Conservation (phyloP, 2,888 invertebrate species). For the Helobdella robusta region DNA sequence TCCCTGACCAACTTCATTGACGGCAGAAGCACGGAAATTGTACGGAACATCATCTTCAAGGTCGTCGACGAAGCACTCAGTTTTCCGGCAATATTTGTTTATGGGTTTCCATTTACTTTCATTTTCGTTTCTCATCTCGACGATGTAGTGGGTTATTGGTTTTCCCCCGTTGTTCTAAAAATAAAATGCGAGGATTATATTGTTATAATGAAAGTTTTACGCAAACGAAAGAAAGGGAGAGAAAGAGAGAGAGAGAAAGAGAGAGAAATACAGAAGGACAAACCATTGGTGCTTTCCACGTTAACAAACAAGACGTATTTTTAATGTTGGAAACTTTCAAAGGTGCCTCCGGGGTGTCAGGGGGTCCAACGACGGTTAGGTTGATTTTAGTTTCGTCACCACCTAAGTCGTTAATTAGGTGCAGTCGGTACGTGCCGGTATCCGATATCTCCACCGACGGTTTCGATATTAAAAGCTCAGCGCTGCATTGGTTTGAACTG, state of each 20-base stretch:
- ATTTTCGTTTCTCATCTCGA: slow-evolving; percentile 3
- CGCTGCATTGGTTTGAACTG: too few relatives aligned
- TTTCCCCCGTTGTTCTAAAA: not conserved
- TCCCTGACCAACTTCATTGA: slow-evolving; percentile 8
- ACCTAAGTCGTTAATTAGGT: slow-evolving; percentile 2
- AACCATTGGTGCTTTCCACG: slow-evolving; percentile 7
- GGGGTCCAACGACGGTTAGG: not conserved
- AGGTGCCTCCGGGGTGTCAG: not conserved
- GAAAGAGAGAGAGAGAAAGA: slow-evolving; percentile 29
- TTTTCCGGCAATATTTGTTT: slow-evolving; percentile 16
- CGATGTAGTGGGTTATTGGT: slow-evolving; percentile 5
- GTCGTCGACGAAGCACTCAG: not conserved
- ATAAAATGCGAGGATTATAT: too few relatives aligned
- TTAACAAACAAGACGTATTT: not conserved
- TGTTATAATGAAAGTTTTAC: too few relatives aligned
- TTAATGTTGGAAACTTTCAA: slow-evolving; percentile 7
- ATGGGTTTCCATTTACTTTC: slow-evolving; percentile 5
- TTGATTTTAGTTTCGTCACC: slow-evolving; percentile 5
- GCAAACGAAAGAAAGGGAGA: slow-evolving; percentile 25
- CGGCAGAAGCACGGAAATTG: not conserved
- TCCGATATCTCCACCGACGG: not conserved
- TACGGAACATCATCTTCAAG: not conserved
- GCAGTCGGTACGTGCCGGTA: not conserved
- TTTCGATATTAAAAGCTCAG: too few relatives aligned
- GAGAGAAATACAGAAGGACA: slow-evolving; percentile 27